Evolutionary conservation across 2,888 invertebrate species (phyloP).

Genomic region (Lepidocyrtinus sp.): DNA sequence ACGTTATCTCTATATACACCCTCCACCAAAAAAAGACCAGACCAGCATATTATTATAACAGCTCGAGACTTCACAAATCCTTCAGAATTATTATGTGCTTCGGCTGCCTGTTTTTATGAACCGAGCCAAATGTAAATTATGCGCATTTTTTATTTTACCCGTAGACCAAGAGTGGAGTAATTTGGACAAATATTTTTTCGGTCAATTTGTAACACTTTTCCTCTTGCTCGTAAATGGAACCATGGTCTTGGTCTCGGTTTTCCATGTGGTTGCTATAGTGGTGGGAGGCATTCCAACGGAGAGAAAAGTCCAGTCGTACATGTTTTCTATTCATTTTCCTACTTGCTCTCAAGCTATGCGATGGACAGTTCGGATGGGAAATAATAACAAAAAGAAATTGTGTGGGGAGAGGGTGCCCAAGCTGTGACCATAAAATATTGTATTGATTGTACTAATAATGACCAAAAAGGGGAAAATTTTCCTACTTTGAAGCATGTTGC

Average conservation of each 20-base stretch:
- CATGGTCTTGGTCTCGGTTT: no score
- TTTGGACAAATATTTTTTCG: not conserved
- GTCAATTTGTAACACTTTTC: not conserved
- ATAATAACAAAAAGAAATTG: constrained; percentile 44
- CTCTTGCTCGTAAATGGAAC: no score
- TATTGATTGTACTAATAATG: constrained; percentile 60
- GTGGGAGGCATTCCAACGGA: not conserved
- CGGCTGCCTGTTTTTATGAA: not conserved
- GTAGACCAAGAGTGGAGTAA: not conserved
- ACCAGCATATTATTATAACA: no score
- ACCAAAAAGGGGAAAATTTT: constrained; percentile 49
- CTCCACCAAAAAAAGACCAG: no score
- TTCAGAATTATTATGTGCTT: not conserved
- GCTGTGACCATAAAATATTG: constrained; percentile 61
- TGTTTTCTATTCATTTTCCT: no score
- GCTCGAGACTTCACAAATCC: no score
- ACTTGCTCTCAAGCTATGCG: not conserved
- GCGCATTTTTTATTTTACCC: not conserved
- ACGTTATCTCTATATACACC: not conserved
- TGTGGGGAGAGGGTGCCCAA: constrained; percentile 44
- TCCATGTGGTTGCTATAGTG: no score
- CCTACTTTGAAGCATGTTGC: not conserved
- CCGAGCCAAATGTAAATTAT: not conserved
- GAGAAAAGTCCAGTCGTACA: not conserved
- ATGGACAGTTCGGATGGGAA: constrained; percentile 9